Percentiles rank a stretch among this genome's conserved stretches.
Evolutionary conservation across 2,113 vertebrate genomes (phyloP).

Genomic region (Amphiprion percula): DNA sequence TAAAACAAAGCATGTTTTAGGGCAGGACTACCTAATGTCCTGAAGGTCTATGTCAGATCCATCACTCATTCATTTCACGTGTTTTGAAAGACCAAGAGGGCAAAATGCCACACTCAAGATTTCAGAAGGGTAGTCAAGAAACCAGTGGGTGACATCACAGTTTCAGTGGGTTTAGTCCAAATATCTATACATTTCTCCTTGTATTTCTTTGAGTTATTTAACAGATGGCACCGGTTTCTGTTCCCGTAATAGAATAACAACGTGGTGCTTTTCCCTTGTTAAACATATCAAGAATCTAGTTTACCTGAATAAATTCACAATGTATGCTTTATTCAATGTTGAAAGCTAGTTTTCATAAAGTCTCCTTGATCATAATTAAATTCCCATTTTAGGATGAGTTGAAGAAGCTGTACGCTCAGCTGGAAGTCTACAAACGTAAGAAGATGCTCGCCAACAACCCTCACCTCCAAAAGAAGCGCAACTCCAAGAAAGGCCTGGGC

Average conservation of each 20-base stretch:
- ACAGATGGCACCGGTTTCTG: too few relatives aligned
- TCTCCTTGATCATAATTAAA: neutral
- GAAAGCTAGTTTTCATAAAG: neutral
- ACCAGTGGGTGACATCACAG: too few relatives aligned
- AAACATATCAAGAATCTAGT: neutral
- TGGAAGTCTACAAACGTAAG: slow-evolving; percentile 97
- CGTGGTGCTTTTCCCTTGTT: neutral
- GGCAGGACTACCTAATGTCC: too few relatives aligned
- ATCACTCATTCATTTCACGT: too few relatives aligned
- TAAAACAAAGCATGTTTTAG: too few relatives aligned
- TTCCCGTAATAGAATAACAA: too few relatives aligned
- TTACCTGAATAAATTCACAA: neutral
- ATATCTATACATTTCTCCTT: too few relatives aligned
- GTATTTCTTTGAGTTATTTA: too few relatives aligned
- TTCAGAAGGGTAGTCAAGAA: too few relatives aligned
- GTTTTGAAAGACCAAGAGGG: too few relatives aligned
- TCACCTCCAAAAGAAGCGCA: slow-evolving; percentile 98
- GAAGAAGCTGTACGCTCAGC: slow-evolving; percentile 96
- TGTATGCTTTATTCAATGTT: rapidly evolving
- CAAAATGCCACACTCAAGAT: too few relatives aligned
- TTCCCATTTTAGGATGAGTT: slow-evolving; percentile 90
- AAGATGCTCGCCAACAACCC: slow-evolving; percentile 99
- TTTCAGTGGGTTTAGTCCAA: neutral
- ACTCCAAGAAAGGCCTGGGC: slow-evolving; percentile 97
- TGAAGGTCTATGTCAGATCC: too few relatives aligned